Conservation (phyloP, 2,888 invertebrate genomes). For the Malthinus flaveolus region DNA sequence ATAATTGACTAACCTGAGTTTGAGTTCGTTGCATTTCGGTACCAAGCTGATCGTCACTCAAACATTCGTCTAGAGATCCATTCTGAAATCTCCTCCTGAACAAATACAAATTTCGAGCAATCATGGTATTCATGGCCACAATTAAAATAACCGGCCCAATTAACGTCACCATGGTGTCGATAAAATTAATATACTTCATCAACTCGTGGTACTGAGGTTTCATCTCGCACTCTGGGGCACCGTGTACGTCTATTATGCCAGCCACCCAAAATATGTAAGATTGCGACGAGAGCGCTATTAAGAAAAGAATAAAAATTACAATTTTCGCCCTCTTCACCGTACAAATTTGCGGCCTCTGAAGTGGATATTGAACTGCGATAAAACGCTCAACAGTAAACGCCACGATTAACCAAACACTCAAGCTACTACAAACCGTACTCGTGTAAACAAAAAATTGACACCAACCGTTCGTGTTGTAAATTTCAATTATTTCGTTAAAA, state of each 20-base stretch:
- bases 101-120: conserved; percentile 58
- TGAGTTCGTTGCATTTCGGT: conserved; percentile 54
- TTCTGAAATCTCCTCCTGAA: conserved; percentile 55
- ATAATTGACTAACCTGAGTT: conserved; percentile 51
- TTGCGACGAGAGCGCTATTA: conserved; percentile 53
- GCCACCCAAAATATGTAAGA: conserved; percentile 50
- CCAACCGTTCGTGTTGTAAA: conserved; percentile 61
- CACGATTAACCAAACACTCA: conserved; percentile 71
- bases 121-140: conserved; percentile 66
- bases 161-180: conserved; percentile 66
- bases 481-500: conserved; percentile 54
- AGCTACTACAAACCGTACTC: conserved; percentile 59
- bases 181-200: conserved; percentile 61
- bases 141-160: conserved; percentile 64
- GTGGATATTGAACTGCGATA: conserved; percentile 67
- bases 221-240: conserved; percentile 56
- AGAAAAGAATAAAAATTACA: conserved; percentile 55
- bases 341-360: conserved; percentile 63
- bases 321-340: conserved; percentile 63
- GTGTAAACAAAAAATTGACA: conserved; percentile 55
- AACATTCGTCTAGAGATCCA: conserved; percentile 43
- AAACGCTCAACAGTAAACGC: conserved; percentile 72
- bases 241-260: conserved; percentile 37
- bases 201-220: conserved; percentile 56
- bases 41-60: conserved; percentile 46